Evolutionary conservation across 2,888 invertebrate species (phyloP), one percentile per base, ranked within the genome.

Genomic region (Hirtodrosophila duncani): DNA sequence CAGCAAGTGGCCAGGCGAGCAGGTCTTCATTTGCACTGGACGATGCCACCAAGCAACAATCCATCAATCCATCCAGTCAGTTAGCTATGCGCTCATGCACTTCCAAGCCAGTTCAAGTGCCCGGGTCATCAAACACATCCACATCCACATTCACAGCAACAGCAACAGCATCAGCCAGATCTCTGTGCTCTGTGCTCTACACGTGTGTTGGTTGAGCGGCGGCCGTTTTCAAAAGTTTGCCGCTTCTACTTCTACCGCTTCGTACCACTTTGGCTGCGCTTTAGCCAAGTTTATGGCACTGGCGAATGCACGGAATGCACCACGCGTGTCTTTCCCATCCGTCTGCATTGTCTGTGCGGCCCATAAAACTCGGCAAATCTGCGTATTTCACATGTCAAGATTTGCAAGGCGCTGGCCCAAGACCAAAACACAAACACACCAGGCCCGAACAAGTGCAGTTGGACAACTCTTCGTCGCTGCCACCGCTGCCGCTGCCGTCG

Each of bases 311-410:
- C 62, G 81, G 82, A 81, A 81, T 82, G 81, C 62, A 56, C 56
- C 48, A 57, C 24, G 41, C 53, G 71, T 46, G 62, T 49, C 70
- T 34, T 26, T 34, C 14, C 31, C 26, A 8, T 27, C 27, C 34
- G 18, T 29, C 36, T 21, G 55, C 63, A 58, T 75, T 64, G 64
- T 59, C 60, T 67, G 45, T 53, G 49, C 55, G 66, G 64, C 72
- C 77, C 81, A 81, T 81, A 81, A 81, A 81, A 72, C 68, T 67
- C 66, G 75, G 75, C 72, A 81, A 82, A 81, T 82, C 80, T 81
- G 75, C 79, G 75, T 81, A 81, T 81, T 81, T 81, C 82, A 81
- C 82, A 82, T 81, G 81, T 81, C 81, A 72, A 66, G 67, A 64
- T 67, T 67, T 63, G 57, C 68, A 60, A 66, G 60, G 55, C 66